Conservation (phyloP, 2,888 invertebrate genomes). For the Cosmia pyralina region DNA sequence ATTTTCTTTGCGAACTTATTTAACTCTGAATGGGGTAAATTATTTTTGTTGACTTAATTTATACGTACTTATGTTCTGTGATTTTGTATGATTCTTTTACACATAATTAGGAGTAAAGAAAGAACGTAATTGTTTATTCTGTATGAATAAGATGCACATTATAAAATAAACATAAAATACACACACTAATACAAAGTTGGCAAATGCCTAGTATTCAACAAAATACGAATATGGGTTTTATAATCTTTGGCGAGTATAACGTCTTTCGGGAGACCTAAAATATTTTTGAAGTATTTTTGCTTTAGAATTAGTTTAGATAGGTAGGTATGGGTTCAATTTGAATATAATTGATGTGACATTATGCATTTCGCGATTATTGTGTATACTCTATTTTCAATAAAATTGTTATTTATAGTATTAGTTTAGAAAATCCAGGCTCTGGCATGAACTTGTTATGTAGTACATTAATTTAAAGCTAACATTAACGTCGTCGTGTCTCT, state of each 20-base stretch:
- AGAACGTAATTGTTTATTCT: background rate
- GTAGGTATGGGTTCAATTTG: background rate
- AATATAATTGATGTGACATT: background rate
- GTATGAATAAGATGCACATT: background rate
- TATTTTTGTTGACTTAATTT: conserved; percentile 45
- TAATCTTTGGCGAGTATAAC: too few species aligned
- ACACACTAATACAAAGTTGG: too few species aligned
- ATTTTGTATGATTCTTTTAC: conserved; percentile 24
- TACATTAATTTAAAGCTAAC: conserved; percentile 1
- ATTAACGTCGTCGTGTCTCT: background rate
- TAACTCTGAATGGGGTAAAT: conserved; percentile 49
- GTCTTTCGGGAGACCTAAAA: background rate
- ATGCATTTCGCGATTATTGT: background rate
- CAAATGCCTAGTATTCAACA: too few species aligned
- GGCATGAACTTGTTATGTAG: background rate
- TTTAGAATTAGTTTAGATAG: background rate
- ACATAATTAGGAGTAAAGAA: background rate
- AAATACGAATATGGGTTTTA: background rate
- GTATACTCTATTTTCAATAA: background rate
- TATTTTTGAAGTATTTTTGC: background rate
- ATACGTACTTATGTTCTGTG: conserved; percentile 26
- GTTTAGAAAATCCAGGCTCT: background rate
- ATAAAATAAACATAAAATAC: too few species aligned
- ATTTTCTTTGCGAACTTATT: conserved; percentile 54
- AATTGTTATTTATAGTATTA: background rate